Base-by-base conservation (phyloP, 2,797 vertebrate species). In the Pseudomugil gertrudae region DNA sequence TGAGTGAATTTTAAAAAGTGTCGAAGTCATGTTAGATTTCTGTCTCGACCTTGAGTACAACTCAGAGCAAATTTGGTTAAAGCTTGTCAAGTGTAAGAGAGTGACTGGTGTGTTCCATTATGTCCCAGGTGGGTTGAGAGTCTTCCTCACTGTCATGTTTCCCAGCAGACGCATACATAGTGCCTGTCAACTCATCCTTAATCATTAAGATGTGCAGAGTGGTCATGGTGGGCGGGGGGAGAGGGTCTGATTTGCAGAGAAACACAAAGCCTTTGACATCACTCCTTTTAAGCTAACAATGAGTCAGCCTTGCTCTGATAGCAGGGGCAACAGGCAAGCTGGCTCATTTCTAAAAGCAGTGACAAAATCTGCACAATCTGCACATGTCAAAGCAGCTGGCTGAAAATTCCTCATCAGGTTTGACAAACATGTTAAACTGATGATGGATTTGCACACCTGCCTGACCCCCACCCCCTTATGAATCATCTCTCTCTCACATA, bases 181-280 rank as follows among this genome's bases (percentile, higher is more conserved):
- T 47, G 52, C 26, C 58, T 19, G 3, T 40, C 64, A 45, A 9
- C 65, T 62, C 67, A 13, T 24, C 64, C n/a, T n/a, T 84, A 74
- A 68, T 81, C 79, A 81, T 5, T 69, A 76, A 65, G 58, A 40
- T 50, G 71, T 48, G 54, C 21, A 63, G 54, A 67, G 66, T 63
- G 51, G 57, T 67, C 61, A 23, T 11, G 27, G 38, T 19, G 26
- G 32, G 52, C 7, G 45, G 51, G 47, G 2, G 32, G 29, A 8
- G 15, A 14, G 30, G 32, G 19, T 8, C 66, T 70, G 63, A 65
- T 82, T 74, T 70, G 82, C 38, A 74, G 71, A 35, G 38, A 77
- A 78, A 74, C 50, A 71, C 50, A 64, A 78, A 78, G 26, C 61
- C 60, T 66, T 68, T 71, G 26, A 63, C 57, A 38, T 87, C 84